These are phyloP conservation scores for Orestias chungarensis DNA, from an alignment of 2,797 vertebrate genomes.

Conservation along the genomic window DNA sequence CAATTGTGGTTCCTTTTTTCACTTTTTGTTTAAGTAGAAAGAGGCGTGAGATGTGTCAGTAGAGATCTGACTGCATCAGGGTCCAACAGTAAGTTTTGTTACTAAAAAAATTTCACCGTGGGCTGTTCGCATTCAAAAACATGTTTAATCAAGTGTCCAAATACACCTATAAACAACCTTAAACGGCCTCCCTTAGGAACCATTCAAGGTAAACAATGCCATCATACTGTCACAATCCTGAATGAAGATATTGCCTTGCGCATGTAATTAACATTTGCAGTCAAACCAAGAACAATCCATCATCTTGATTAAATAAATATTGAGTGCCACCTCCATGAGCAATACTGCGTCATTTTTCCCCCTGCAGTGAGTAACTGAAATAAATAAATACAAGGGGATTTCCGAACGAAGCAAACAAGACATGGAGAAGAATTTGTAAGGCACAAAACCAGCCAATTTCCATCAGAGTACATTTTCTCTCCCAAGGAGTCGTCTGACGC, in stretches of 20 bases:
- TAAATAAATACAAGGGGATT: slow-evolving; percentile 49
- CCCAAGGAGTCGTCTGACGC: slow-evolving; percentile 25
- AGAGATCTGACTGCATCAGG: slow-evolving; percentile 1
- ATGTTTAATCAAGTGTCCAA: slow-evolving; percentile 70
- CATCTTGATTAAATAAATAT: slow-evolving; percentile 63
- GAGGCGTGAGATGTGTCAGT: neutral
- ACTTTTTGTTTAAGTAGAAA: neutral
- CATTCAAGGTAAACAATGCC: slow-evolving; percentile 66
- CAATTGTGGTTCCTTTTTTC: neutral
- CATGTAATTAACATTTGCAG: slow-evolving; percentile 73
- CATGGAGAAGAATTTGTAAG: slow-evolving; percentile 45
- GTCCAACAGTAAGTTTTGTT: slow-evolving; percentile 15
- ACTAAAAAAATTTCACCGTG: slow-evolving; percentile 33
- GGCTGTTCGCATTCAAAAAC: slow-evolving; percentile 44
- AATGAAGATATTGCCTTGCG: slow-evolving; percentile 70
- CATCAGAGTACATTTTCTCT: slow-evolving; percentile 36
- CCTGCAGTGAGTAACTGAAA: slow-evolving; percentile 37
- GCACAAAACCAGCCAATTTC: slow-evolving; percentile 53
- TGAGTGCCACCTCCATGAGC: slow-evolving; percentile 40
- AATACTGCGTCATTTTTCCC: slow-evolving; percentile 20
- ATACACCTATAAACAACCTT: slow-evolving; percentile 68
- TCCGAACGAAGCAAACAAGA: slow-evolving; percentile 47
- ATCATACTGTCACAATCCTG: slow-evolving; percentile 60
- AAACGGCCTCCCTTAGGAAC: slow-evolving; percentile 63
- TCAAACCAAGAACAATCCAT: slow-evolving; percentile 49